Evolutionary conservation across 2,113 vertebrate genomes (phyloP).

Genomic region (Cochlearius cochlearius): DNA sequence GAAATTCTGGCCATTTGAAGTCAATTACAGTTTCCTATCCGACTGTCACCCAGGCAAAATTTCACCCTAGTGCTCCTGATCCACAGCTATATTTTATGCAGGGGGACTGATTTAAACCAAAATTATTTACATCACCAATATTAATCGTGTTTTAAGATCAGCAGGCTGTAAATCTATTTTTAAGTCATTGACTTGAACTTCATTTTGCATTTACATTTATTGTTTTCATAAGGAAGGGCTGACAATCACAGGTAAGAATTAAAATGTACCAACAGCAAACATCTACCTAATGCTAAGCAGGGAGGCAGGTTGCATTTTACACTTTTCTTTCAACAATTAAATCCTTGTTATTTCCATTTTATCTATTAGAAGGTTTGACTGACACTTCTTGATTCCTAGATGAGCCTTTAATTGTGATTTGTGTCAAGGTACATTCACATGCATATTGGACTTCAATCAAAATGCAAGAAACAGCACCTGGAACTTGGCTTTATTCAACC

Average conservation of each 20-base stretch:
- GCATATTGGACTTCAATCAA: conserved; percentile 45
- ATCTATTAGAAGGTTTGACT: conserved; percentile 4
- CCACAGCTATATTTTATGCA: neutral
- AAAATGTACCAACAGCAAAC: neutral
- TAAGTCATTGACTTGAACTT: neutral
- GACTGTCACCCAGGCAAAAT: neutral
- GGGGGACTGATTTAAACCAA: neutral
- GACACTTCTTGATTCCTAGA: conserved; percentile 23
- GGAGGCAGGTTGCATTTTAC: neutral
- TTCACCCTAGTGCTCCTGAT: neutral
- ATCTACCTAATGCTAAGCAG: neutral
- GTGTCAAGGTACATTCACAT: conserved; percentile 49
- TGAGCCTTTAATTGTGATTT: conserved; percentile 47
- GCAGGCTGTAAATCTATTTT: neutral
- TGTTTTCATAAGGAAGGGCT: neutral
- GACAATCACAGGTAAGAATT: neutral
- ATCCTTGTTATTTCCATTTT: neutral
- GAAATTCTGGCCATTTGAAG: neutral
- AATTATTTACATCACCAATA: neutral
- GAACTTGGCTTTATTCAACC: conserved; percentile 39
- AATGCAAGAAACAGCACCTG: conserved; percentile 44
- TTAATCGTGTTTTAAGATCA: neutral
- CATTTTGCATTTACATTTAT: neutral
- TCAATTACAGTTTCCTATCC: neutral
- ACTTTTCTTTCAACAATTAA: neutral